Evolutionary conservation across 2,797 vertebrate species (phyloP).

Genomic region (Chanos chanos): DNA sequence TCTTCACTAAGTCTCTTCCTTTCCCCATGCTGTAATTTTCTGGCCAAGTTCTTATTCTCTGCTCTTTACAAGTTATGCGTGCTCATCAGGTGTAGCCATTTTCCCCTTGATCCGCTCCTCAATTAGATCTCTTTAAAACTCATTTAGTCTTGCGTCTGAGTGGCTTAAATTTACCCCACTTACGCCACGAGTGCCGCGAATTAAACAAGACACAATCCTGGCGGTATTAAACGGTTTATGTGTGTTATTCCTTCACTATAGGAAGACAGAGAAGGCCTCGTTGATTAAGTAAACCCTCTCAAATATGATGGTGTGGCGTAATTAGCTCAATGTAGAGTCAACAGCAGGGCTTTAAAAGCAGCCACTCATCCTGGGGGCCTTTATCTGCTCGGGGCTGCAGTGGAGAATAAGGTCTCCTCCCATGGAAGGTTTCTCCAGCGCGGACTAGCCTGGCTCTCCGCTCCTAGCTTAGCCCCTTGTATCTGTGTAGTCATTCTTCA

Average conservation of each 20-base stretch:
- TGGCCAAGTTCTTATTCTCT: constrained; percentile 59
- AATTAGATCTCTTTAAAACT: constrained; percentile 79
- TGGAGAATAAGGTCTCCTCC: constrained; percentile 75
- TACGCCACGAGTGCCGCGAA: constrained; percentile 67
- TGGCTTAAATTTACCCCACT: constrained; percentile 78
- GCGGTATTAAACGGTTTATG: constrained; percentile 78
- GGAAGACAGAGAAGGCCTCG: constrained; percentile 68
- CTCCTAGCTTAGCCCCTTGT: constrained; percentile 76
- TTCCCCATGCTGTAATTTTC: constrained; percentile 55
- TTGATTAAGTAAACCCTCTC: constrained; percentile 82
- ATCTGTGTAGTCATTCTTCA: constrained; percentile 76
- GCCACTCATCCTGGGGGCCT: constrained; percentile 77
- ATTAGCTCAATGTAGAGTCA: constrained; percentile 75
- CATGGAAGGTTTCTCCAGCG: constrained; percentile 70
- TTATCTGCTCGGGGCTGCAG: constrained; percentile 73
- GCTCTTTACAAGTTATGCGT: constrained; percentile 56
- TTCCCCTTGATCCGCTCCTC: constrained; percentile 66
- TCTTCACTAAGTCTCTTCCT: constrained; percentile 66
- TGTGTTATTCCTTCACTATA: constrained; percentile 77
- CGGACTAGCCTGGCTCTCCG: constrained; percentile 68
- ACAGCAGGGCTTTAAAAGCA: constrained; percentile 74
- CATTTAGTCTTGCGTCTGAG: constrained; percentile 62
- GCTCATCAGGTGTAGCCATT: constrained; percentile 77
- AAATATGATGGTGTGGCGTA: constrained; percentile 77
- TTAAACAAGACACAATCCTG: constrained; percentile 72